Conservation (phyloP, 92 coral and sea anemone genomes). For the Montipora capitata region DNA sequence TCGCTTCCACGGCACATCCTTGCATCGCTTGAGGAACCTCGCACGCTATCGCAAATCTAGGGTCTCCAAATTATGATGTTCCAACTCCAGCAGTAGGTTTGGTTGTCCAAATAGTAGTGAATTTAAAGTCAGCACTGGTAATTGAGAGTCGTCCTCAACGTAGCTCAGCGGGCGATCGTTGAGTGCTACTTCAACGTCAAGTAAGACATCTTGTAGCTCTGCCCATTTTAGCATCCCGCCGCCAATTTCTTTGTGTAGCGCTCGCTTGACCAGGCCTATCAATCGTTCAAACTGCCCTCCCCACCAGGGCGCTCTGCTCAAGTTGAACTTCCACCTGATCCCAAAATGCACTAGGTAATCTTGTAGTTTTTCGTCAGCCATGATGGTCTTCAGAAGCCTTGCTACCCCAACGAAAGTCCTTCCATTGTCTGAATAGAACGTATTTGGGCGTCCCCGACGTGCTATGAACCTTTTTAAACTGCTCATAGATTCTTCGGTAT, state of each 20-base stretch:
- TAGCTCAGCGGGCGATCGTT: conserved; percentile 23
- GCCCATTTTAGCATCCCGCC: conserved; percentile 13
- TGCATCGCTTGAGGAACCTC: too few relatives aligned
- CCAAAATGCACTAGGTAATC: too few relatives aligned
- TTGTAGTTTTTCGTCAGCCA: too few relatives aligned
- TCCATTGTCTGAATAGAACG: not conserved
- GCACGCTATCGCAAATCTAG: too few relatives aligned
- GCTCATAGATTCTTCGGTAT: conserved; percentile 22
- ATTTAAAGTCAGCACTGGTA: too few relatives aligned
- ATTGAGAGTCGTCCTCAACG: not conserved
- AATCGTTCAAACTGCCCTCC: too few relatives aligned
- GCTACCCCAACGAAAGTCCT: not conserved
- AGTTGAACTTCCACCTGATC: too few relatives aligned
- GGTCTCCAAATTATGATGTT: too few relatives aligned
- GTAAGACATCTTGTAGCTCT: not conserved
- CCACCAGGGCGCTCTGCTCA: too few relatives aligned
- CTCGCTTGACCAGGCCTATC: conserved; percentile 6
- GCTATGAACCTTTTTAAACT: conserved; percentile 37
- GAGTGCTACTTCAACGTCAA: conserved; percentile 4
- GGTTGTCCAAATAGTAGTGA: too few relatives aligned
- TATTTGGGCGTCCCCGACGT: not conserved
- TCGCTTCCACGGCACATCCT: too few relatives aligned
- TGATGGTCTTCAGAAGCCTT: not conserved
- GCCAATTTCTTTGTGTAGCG: not conserved
- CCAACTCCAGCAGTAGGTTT: too few relatives aligned